These are phyloP conservation scores for Thyatira batis DNA, from an alignment of 2,888 invertebrate species.

Conservation along the genomic window DNA sequence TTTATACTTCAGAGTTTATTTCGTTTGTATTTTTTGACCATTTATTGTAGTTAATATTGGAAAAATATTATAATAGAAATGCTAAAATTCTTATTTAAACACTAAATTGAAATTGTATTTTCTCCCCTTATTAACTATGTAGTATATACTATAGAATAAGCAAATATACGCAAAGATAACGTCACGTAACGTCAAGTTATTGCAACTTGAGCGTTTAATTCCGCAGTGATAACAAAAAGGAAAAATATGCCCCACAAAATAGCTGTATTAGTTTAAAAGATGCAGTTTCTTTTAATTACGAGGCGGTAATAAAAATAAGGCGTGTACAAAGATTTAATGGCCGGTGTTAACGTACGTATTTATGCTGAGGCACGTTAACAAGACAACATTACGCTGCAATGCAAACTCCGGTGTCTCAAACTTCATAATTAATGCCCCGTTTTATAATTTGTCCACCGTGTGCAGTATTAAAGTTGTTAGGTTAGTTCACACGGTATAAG, in stretches of 20 bases:
- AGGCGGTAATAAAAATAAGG: slow-evolving; percentile 47
- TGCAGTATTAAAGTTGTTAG: slow-evolving; percentile 53
- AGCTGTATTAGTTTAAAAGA: slow-evolving; percentile 34
- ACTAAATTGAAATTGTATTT: too few relatives aligned
- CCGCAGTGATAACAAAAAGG: not conserved
- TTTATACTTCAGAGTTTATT: not conserved
- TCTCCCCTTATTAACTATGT: too few relatives aligned
- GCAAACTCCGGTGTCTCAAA: slow-evolving; percentile 53
- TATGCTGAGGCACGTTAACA: slow-evolving; percentile 65
- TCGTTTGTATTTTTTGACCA: too few relatives aligned
- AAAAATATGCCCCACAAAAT: slow-evolving; percentile 13
- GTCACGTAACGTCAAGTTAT: too few relatives aligned
- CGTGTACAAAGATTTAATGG: slow-evolving; percentile 49
- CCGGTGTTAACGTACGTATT: slow-evolving; percentile 52
- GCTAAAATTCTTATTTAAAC: too few relatives aligned
- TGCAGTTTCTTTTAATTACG: slow-evolving; percentile 43
- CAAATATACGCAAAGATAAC: too few relatives aligned
- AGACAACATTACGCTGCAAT: slow-evolving; percentile 60
- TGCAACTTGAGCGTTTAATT: too few relatives aligned
- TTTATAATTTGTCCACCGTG: slow-evolving; percentile 61
- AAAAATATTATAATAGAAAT: not conserved
- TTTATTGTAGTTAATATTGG: too few relatives aligned
- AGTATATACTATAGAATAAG: too few relatives aligned
- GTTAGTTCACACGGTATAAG: slow-evolving; percentile 42
- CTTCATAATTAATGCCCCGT: slow-evolving; percentile 66